These are phyloP conservation scores for Cosmia pyralina DNA, from an alignment of 2,888 invertebrate genomes.

Conservation along the genomic window DNA sequence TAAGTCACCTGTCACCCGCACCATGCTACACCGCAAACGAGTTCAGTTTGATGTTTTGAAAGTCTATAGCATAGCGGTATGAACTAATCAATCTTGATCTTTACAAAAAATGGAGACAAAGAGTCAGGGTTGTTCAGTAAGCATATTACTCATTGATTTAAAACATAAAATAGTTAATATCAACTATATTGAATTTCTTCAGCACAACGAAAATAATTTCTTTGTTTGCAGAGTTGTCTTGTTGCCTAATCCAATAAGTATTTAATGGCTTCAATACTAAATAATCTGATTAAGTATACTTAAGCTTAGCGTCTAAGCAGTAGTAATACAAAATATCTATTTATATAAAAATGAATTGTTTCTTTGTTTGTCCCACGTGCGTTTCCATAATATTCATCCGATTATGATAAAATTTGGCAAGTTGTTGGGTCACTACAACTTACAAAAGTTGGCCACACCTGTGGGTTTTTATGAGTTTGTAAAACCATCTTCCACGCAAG, in stretches of 20 bases:
- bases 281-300: constrained; percentile 15
- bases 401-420: background rate
- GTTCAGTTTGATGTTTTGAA: background rate
- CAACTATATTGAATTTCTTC: background rate
- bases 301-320: background rate
- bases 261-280: background rate
- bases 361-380: background rate
- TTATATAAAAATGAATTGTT: background rate
- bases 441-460: background rate
- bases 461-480: background rate
- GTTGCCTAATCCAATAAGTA: background rate
- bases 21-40: background rate
- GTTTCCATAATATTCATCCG: background rate
- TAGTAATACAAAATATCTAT: background rate
- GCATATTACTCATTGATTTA: constrained; percentile 13
- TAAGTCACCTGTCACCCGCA: too few species aligned
- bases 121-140: background rate
- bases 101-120: constrained; percentile 4
- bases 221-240: background rate
- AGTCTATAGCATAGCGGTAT: background rate
- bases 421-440: background rate
- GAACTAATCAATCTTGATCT: background rate
- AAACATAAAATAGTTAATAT: background rate
- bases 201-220: background rate
- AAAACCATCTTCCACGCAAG: background rate